Conservation (phyloP, 1,140 invertebrate genomes). For the Diploscapter pachys region DNA sequence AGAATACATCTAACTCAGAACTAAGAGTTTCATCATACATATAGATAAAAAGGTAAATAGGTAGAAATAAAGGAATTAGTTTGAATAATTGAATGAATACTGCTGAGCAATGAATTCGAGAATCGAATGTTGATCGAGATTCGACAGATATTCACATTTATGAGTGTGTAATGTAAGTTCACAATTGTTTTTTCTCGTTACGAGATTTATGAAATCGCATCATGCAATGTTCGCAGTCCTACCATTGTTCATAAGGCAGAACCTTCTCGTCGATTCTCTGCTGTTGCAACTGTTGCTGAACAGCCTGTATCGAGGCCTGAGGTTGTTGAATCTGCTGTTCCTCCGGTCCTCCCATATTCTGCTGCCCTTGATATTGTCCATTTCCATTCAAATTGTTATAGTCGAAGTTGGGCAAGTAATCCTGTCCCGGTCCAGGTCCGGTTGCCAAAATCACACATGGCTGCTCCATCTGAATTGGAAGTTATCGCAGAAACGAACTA, state of each 20-base stretch:
- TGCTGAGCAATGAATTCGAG: too few relatives aligned
- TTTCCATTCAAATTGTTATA: slow-evolving; percentile 17
- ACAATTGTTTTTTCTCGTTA: too few relatives aligned
- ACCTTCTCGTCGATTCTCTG: slow-evolving; percentile 15
- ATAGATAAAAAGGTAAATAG: too few relatives aligned
- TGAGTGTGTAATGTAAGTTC: too few relatives aligned
- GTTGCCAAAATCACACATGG: slow-evolving; percentile 27
- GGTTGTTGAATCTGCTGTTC: slow-evolving; percentile 9
- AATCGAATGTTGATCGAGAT: too few relatives aligned
- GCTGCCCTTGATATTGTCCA: slow-evolving; percentile 3
- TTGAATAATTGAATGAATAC: too few relatives aligned
- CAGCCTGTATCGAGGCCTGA: not conserved
- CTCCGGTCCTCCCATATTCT: not conserved
- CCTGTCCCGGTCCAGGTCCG: slow-evolving; percentile 7
- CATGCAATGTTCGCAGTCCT: not conserved
- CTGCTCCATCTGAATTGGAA: slow-evolving; percentile 23
- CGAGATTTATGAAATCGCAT: too few relatives aligned
- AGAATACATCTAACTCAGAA: too few relatives aligned
- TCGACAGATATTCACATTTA: too few relatives aligned
- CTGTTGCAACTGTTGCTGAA: slow-evolving; percentile 5
- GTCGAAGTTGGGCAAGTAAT: slow-evolving; percentile 43
- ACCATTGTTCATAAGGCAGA: slow-evolving; percentile 29
- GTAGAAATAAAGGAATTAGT: too few relatives aligned
- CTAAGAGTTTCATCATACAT: too few relatives aligned
- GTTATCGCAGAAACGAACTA: slow-evolving; percentile 2